phyloP scores from a whole-genome alignment of 2,113 vertebrate genomes.

The Pycnonotus jocosus region DNA sequence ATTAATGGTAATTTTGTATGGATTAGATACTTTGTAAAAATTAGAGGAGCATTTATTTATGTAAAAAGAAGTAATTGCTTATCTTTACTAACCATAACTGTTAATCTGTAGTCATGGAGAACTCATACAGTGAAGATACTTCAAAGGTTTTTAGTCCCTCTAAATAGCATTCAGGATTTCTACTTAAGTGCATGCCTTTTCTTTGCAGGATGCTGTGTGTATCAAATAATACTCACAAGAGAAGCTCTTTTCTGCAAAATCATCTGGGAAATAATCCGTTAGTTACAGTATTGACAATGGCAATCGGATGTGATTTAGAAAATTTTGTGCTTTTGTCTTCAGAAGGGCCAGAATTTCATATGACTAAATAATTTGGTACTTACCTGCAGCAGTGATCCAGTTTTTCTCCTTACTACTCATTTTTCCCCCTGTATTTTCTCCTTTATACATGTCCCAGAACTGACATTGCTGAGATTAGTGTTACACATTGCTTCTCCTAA shows the following conservation, averaged over 20 bases:
- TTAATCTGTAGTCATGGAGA: background rate
- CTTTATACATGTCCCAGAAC: background rate
- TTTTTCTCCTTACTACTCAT: background rate
- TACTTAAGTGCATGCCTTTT: background rate
- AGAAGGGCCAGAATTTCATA: background rate
- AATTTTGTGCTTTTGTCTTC: background rate
- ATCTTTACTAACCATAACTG: background rate
- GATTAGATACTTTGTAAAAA: background rate
- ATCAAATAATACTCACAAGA: background rate
- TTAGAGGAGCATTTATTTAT: background rate
- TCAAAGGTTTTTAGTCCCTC: background rate
- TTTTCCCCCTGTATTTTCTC: background rate
- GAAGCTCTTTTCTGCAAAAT: background rate
- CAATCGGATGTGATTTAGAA: background rate
- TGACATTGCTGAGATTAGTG: background rate
- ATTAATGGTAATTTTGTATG: background rate
- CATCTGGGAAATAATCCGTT: background rate
- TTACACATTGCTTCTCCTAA: background rate
- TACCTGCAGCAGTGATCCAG: background rate
- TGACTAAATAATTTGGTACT: background rate
- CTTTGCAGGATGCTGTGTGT: background rate
- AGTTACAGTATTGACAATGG: background rate
- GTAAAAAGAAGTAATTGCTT: background rate
- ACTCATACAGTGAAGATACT: background rate
- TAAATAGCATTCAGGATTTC: background rate